Percentiles rank a stretch among this genome's conserved stretches.
Conservation (phyloP, 1,140 invertebrate genomes). For the Drosophila persimilis region DNA sequence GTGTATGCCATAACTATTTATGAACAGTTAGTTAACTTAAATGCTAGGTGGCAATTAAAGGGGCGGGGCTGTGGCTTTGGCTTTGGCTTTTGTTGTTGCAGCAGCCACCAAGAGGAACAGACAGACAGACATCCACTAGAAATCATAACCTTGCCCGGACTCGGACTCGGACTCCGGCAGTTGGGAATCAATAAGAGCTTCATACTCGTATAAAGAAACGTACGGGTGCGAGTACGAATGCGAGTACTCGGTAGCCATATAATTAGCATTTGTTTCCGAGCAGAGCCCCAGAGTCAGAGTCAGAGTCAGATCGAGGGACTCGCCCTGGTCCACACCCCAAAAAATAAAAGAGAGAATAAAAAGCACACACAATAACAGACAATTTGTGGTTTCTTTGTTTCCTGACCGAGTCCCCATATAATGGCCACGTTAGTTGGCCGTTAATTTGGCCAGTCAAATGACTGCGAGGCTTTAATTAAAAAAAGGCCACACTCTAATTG, state of each 20-base stretch:
- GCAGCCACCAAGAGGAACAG: conserved; percentile 21
- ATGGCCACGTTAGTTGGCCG: conserved; percentile 54
- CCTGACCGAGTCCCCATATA: conserved; percentile 40
- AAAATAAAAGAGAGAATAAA: conserved; percentile 33
- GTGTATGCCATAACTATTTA: conserved; percentile 82
- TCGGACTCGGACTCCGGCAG: conserved; percentile 9
- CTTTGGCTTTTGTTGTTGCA: conserved; percentile 12
- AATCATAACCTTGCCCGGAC: conserved; percentile 47
- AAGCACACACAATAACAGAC: conserved; percentile 24
- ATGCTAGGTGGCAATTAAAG: conserved; percentile 80
- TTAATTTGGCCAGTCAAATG: conserved; percentile 56
- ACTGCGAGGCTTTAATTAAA: conserved; percentile 57
- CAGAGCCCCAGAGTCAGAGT: conserved; percentile 13
- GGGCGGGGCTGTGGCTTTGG: conserved; percentile 55
- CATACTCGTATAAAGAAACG: conserved; percentile 16
- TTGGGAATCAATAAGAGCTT: conserved; percentile 60
- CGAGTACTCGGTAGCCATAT: conserved; percentile 58
- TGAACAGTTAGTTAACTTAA: conserved; percentile 82
- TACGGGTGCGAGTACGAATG: not conserved
- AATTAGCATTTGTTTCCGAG: conserved; percentile 74
- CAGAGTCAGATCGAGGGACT: conserved; percentile 38
- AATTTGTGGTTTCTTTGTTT: conserved; percentile 73
- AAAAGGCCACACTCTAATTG: conserved; percentile 67
- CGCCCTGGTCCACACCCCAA: conserved; percentile 75
- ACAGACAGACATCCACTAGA: conserved; percentile 26